phyloP scores from a whole-genome alignment of 2,888 invertebrate genomes.

The Melinaea marsaeus region DNA sequence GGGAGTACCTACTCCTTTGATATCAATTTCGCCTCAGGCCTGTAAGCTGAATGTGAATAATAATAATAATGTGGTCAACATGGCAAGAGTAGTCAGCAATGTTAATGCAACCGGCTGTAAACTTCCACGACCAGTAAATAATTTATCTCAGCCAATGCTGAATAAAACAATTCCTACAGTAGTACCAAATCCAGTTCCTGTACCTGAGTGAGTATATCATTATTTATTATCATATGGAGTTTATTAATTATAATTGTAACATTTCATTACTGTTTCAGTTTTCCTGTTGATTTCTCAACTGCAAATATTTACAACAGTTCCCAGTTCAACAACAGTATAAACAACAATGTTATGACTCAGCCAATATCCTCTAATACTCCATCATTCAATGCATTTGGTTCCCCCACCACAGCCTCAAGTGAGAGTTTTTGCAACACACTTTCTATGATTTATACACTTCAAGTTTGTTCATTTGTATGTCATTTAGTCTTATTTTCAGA shows the following conservation, averaged over 20 bases:
- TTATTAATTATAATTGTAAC: constrained; percentile 5
- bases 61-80: constrained; percentile 51
- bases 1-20: constrained; percentile 51
- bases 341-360: constrained; percentile 54
- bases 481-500: constrained; percentile 64
- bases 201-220: constrained; percentile 63
- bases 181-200: constrained; percentile 41
- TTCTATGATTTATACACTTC: not conserved
- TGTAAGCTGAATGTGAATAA: constrained; percentile 51
- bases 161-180: constrained; percentile 36
- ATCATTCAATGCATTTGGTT: constrained; percentile 54
- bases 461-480: constrained; percentile 2
- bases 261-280: constrained; percentile 58
- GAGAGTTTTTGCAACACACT: constrained; percentile 11
- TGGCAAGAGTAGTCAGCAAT: constrained; percentile 56
- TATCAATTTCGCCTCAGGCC: constrained; percentile 61
- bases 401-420: constrained; percentile 53
- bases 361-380: constrained; percentile 65
- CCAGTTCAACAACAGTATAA: constrained; percentile 63
- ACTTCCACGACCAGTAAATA: constrained; percentile 59
- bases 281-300: constrained; percentile 84
- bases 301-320: constrained; percentile 84
- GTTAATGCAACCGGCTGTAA: constrained; percentile 55
- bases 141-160: constrained; percentile 48
- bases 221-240: constrained; percentile 7